These are phyloP conservation scores for Heliornis fulica DNA, from an alignment of 2,113 vertebrate genomes.

Conservation along the genomic window DNA sequence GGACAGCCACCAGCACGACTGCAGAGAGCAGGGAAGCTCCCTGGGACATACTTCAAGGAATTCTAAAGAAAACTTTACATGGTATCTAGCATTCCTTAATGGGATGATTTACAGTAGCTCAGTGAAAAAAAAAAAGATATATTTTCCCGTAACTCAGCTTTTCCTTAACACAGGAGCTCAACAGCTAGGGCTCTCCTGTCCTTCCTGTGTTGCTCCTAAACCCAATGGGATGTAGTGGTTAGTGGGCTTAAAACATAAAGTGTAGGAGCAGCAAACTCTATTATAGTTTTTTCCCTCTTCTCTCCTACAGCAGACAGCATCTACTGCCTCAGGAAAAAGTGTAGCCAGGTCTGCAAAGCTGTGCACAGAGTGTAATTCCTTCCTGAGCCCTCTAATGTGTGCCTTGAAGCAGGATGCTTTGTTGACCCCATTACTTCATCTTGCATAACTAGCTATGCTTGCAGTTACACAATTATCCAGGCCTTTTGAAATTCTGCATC, in stretches of 20 bases:
- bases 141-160: background rate
- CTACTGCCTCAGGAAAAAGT: background rate
- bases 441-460: background rate
- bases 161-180: background rate
- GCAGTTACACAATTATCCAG: background rate
- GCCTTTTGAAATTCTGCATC: background rate
- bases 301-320: background rate
- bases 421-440: background rate
- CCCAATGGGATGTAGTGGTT: background rate
- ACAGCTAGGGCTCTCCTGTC: background rate
- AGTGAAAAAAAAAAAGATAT: background rate
- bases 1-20: background rate
- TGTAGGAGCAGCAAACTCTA: background rate
- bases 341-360: background rate
- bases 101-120: background rate
- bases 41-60: background rate
- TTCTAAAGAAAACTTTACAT: background rate
- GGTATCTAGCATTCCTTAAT: background rate
- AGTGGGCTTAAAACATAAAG: background rate
- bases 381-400: background rate
- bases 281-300: background rate
- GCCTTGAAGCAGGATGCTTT: background rate
- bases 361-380: background rate
- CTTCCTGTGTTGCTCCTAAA: background rate
- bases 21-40: background rate